Evolutionary conservation across 2,113 vertebrate genomes (phyloP), one percentile per base, ranked within the genome.

Genomic region (Gnathonemus echidnorhynchus): DNA sequence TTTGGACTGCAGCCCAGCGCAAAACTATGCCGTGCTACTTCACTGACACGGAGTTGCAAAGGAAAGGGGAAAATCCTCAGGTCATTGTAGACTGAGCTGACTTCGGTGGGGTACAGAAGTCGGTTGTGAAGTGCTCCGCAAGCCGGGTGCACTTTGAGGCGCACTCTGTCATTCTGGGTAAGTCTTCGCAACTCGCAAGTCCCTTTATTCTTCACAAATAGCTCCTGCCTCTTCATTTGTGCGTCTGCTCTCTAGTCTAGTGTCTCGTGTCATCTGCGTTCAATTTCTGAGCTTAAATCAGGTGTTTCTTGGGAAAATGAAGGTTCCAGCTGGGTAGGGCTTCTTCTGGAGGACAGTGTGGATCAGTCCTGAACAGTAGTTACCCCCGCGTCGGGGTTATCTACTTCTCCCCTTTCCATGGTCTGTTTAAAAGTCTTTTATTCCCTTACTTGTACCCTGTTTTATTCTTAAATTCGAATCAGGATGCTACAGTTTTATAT

Each of bases 1-100:
- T 94, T 96, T 98, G 97, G 97, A 97, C 4, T 91, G 90, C 90
- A 93, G 97, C 97, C 97, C 96, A 93, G 96, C 93, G 93, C 94
- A 96, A 80, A 97, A 96, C 95, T 96, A 95, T 97, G 97, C 96
- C 93, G 91, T 45, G 92, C 93, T 89, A 93, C 93, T 94, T 95
- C 97, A 96, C 96, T 96, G 97, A 96, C 95, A 95, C 94, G 92
- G 96, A 94, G 96, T 96, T 93, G 95, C 94, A 95, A 95, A 94
- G 92, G 89, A 92, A 94, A 86, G 93, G 94, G 93, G 86, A 87
- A 92, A 94, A 95, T 91, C 92, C 94, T 94, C 92, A 95, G 93
- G 95, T 95, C 93, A 91, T 92, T 92, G 93, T 93, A 94, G 92
- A 93, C 92, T 94, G 92, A 92, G 92, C 95, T 93, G 93, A 89